Percentiles rank a stretch among this genome's conserved stretches.
Conservation (phyloP, 2,797 vertebrate species). For the Girardinus metallicus region DNA sequence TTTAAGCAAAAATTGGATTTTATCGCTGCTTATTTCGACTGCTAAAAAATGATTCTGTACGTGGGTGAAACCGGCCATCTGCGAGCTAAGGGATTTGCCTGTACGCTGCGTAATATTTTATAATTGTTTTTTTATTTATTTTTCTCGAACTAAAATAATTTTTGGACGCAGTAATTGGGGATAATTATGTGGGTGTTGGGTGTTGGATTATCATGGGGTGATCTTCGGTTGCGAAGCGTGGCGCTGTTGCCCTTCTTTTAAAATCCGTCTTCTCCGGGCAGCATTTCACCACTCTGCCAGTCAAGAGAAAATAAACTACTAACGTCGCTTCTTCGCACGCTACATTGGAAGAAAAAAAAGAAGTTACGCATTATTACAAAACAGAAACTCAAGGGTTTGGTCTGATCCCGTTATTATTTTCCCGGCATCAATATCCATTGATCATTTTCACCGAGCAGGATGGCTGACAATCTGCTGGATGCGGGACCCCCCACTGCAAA, state of each 20-base stretch:
- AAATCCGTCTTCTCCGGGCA: constrained; percentile 67
- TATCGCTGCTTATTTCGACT: constrained; percentile 71
- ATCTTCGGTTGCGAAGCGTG: constrained; percentile 88
- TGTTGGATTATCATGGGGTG: constrained; percentile 89
- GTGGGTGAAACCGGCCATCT: constrained; percentile 69
- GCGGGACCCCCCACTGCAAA: constrained; percentile 95
- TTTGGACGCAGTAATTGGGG: constrained; percentile 73
- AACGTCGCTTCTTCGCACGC: constrained; percentile 51
- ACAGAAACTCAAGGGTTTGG: constrained; percentile 28
- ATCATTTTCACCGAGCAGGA: constrained; percentile 66
- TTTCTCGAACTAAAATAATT: constrained; percentile 68
- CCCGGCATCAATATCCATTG: constrained; percentile 42
- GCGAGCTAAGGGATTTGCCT: constrained; percentile 60
- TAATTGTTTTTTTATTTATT: constrained; percentile 75
- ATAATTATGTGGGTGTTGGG: constrained; percentile 88
- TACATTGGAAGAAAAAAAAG: constrained; percentile 22
- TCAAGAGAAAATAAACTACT: constrained; percentile 48
- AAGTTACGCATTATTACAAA: constrained; percentile 47
- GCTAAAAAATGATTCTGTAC: constrained; percentile 76
- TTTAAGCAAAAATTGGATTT: constrained; percentile 70
- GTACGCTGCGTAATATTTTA: constrained; percentile 70
- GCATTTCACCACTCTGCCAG: constrained; percentile 71
- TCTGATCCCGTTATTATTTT: constrained; percentile 33
- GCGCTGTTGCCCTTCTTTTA: constrained; percentile 92
- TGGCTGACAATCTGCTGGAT: constrained; percentile 98